Base-by-base conservation (phyloP, 2,797 vertebrate species). In the Spea hammondii region DNA sequence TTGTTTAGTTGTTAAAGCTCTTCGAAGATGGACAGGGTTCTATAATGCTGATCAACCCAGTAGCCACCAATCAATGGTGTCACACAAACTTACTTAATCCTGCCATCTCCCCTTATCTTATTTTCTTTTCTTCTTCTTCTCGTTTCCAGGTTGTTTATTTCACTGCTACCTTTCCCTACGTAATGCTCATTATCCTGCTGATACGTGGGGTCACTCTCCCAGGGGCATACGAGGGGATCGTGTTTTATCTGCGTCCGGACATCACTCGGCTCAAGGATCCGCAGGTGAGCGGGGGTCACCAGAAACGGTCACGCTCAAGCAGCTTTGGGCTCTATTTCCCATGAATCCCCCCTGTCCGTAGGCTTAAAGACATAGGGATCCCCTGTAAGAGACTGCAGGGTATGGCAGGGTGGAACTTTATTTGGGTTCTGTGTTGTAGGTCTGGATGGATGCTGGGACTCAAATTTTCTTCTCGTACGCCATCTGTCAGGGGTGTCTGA, bases 381-480 rank as follows among this genome's bases (percentile, higher is more conserved):
- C 51, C 11, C 51, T 54, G 11, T 54, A 54, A 2, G 51, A 7
- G 11, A 54, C 51, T 54, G 51, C 32, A 32, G 32, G 32, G 32
- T 32, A 32, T 32, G 2, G 32, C 32, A 3, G 32, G 32, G 32
- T 32, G 32, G 14, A 5, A 5, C 32, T 17, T 62, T 32, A 62
- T 17, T 32, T n/a, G n/a, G 0, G 4, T 62, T 83, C 83, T 62
- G 75, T 78, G 73, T 80, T 80, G 3, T 51, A 97, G 96, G 91
- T 96, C 1, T 99, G 97, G 97, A 83, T 85, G 86, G 93, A 96
- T 4, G 97, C 97, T 0, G 93, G 91, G 17, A 94, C 91, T 2
- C 94, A 97, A 84, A 96, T 98, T 83, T 91, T 98, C 78, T 97
- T 94, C 88, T 95, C 95, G 47, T 96, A 93, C 0, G 94, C 93